These are phyloP conservation scores for Agraylea sexmaculata DNA, from an alignment of 1,140 invertebrate genomes.

Conservation along the genomic window DNA sequence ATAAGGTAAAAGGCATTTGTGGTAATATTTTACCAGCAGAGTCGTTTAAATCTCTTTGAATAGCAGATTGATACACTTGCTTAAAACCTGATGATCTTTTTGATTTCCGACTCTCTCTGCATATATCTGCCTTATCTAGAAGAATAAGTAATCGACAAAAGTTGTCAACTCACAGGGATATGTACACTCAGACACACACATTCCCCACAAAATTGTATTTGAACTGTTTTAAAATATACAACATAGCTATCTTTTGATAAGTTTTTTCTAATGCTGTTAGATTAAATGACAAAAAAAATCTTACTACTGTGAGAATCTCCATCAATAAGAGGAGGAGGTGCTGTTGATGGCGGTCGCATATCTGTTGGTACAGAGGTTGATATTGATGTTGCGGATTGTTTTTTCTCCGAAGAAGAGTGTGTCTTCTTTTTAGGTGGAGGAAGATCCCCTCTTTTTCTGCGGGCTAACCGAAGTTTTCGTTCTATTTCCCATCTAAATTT, in stretches of 20 bases:
- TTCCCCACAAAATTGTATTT: not conserved
- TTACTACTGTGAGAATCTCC: conserved; percentile 9
- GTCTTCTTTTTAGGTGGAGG: conserved; percentile 25
- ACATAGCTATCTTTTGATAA: conserved; percentile 7
- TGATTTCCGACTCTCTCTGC: conserved; percentile 11
- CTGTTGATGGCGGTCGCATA: not conserved
- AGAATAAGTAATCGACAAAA: conserved; percentile 8
- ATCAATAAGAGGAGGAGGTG: not conserved
- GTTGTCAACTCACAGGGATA: not conserved
- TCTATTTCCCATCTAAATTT: conserved; percentile 84
- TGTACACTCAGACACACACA: not conserved
- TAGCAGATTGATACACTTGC: conserved; percentile 15
- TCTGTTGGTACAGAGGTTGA: not conserved
- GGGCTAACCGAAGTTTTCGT: conserved; percentile 79
- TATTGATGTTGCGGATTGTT: conserved; percentile 12
- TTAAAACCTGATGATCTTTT: conserved; percentile 7
- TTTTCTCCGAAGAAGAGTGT: no score
- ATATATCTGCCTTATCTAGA: conserved; percentile 13
- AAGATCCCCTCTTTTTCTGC: conserved; percentile 51
- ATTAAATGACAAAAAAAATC: no score
- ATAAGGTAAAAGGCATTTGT: no score
- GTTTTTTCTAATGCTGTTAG: no score
- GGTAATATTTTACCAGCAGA: conserved; percentile 19
- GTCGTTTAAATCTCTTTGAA: conserved; percentile 29
- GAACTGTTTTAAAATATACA: not conserved